phyloP scores from a whole-genome alignment of 1,140 invertebrate species.

The Drosophila guanche region DNA sequence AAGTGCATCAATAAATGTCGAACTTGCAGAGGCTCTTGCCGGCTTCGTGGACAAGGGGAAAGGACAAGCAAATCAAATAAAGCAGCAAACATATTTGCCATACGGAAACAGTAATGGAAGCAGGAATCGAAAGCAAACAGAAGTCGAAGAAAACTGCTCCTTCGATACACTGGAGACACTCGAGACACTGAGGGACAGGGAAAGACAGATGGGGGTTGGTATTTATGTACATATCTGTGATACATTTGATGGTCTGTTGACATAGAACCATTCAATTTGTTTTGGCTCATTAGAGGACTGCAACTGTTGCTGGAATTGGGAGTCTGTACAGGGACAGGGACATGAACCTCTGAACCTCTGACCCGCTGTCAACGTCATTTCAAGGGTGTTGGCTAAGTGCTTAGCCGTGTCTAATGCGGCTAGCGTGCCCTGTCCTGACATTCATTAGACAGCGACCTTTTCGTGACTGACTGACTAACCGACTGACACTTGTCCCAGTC shows the following conservation, averaged over 20 bases:
- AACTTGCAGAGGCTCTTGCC: conserved; percentile 33
- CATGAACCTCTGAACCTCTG: conserved; percentile 13
- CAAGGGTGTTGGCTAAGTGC: conserved; percentile 69
- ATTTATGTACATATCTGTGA: conserved; percentile 40
- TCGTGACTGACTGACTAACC: conserved; percentile 36
- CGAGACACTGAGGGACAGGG: not conserved
- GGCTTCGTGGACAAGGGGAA: not conserved
- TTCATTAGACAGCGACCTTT: conserved; percentile 66
- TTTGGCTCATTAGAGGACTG: conserved; percentile 72
- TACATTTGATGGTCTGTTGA: conserved; percentile 71
- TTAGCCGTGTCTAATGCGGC: conserved; percentile 77
- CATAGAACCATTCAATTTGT: conserved; percentile 73
- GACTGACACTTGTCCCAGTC: conserved; percentile 49
- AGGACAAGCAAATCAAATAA: conserved; percentile 69
- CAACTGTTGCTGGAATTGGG: conserved; percentile 37
- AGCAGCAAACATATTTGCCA: conserved; percentile 59
- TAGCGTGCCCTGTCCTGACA: conserved; percentile 61
- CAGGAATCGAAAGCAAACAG: conserved; percentile 58
- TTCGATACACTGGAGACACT: not conserved
- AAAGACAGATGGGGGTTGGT: conserved; percentile 2
- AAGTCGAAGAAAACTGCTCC: conserved; percentile 19
- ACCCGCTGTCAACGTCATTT: conserved; percentile 43
- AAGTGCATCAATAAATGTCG: conserved; percentile 77
- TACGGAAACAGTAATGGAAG: conserved; percentile 45
- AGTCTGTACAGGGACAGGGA: not conserved